Evolutionary conservation across 2,888 invertebrate genomes (phyloP).

Genomic region (Caenorhabditis macrosperma): DNA sequence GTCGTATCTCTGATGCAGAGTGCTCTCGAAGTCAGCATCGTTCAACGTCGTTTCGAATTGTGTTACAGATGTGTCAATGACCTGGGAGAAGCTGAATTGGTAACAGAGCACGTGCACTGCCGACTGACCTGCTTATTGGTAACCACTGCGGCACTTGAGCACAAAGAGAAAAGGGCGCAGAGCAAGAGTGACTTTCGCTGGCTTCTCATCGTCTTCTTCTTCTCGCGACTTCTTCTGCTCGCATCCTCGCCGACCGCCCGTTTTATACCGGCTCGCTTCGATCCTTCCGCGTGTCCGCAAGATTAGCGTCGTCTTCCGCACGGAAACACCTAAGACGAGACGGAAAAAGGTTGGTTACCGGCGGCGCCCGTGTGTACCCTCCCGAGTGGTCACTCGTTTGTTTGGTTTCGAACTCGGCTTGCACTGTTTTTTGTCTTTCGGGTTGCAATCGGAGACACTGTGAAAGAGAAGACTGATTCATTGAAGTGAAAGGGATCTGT

Average conservation of each 20-base stretch:
- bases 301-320: conserved; percentile 56
- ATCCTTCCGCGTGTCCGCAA: conserved; percentile 48
- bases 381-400: conserved; percentile 9
- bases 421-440: conserved; percentile 16
- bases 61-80: conserved; percentile 45
- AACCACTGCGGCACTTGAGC: conserved; percentile 24
- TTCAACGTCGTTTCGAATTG: conserved; percentile 62
- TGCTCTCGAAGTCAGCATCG: conserved; percentile 61
- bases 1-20: conserved; percentile 39
- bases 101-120: no score
- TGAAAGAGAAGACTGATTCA: conserved; percentile 8
- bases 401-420: background rate
- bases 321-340: conserved; percentile 38
- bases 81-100: conserved; percentile 32
- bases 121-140: conserved; percentile 30
- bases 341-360: conserved; percentile 14
- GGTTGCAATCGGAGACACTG: conserved; percentile 18
- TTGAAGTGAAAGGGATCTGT: conserved; percentile 31
- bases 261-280: conserved; percentile 4
- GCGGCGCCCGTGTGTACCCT: background rate
- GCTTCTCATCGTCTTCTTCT: background rate
- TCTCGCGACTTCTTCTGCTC: conserved; percentile 5
- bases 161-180: background rate
- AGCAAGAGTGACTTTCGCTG: background rate
- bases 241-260: conserved; percentile 2